These are phyloP conservation scores for Aphaenogaster floridana DNA, from an alignment of 1,140 invertebrate species.

Conservation along the genomic window DNA sequence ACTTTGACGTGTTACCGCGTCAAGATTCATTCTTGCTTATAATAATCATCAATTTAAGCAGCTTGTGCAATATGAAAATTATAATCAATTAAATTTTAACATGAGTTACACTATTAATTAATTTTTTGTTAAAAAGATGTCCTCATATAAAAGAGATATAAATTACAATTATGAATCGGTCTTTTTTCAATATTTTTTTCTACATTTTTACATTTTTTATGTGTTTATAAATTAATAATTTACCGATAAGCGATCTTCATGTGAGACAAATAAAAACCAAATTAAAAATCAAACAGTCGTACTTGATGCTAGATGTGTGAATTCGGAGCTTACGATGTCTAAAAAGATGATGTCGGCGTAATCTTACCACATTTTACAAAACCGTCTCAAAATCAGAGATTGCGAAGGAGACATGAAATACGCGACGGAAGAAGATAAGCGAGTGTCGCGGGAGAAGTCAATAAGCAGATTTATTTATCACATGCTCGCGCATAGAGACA, in stretches of 20 bases:
- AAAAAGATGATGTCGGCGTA: slow-evolving; percentile 7
- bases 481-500: slow-evolving; percentile 51
- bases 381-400: slow-evolving; percentile 47
- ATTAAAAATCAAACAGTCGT: neutral
- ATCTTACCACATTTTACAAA: slow-evolving; percentile 41
- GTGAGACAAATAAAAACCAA: neutral
- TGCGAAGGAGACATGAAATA: neutral
- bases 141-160: neutral
- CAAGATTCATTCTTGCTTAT: slow-evolving; percentile 7
- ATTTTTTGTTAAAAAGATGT: neutral
- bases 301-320: neutral
- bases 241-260: neutral
- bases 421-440: slow-evolving; percentile 25
- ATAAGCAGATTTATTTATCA: slow-evolving; percentile 77
- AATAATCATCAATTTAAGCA: slow-evolving; percentile 36
- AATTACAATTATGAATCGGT: neutral
- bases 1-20: slow-evolving; percentile 32
- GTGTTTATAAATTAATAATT: neutral
- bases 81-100: slow-evolving; percentile 3
- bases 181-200: neutral
- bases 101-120: neutral
- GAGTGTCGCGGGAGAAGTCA: slow-evolving; percentile 42
- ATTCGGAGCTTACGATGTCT: slow-evolving; percentile 14
- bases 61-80: neutral
- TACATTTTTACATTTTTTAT: neutral